Evolutionary conservation across 2,797 vertebrate species (phyloP).

Genomic region (Galaxias olidus): DNA sequence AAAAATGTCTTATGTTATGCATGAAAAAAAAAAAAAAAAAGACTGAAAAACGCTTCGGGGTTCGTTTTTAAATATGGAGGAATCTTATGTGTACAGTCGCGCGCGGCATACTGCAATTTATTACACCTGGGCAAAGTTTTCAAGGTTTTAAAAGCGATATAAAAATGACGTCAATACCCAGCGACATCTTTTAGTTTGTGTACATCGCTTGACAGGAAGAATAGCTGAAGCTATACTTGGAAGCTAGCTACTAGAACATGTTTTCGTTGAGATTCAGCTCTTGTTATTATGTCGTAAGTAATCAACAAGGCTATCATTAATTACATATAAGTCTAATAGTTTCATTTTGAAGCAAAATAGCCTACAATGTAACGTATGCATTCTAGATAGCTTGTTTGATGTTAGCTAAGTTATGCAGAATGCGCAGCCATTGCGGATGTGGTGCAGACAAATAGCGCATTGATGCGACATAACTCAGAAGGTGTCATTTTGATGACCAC

Average conservation of each 20-base stretch:
- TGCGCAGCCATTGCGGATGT: constrained; percentile 82
- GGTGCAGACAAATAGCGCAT: constrained; percentile 77
- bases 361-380: background rate
- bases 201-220: constrained; percentile 60
- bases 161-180: constrained; percentile 72
- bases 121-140: too few species aligned
- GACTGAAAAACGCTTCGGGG: too few species aligned
- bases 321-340: background rate
- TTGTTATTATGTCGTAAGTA: constrained; percentile 63
- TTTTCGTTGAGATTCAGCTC: constrained; percentile 59
- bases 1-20: too few species aligned
- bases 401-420: constrained; percentile 76
- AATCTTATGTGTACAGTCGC: too few species aligned
- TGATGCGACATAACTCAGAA: constrained; percentile 67
- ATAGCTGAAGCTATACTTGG: constrained; percentile 55
- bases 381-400: constrained; percentile 39
- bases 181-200: constrained; percentile 70
- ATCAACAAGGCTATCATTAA: background rate
- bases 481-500: background rate
- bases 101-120: too few species aligned
- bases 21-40: too few species aligned
- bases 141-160: too few species aligned
- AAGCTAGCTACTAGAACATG: too few species aligned
- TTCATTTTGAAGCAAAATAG: background rate
- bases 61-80: too few species aligned